Conservation (phyloP, 2,888 invertebrate species). For the Agonum fuliginosum region DNA sequence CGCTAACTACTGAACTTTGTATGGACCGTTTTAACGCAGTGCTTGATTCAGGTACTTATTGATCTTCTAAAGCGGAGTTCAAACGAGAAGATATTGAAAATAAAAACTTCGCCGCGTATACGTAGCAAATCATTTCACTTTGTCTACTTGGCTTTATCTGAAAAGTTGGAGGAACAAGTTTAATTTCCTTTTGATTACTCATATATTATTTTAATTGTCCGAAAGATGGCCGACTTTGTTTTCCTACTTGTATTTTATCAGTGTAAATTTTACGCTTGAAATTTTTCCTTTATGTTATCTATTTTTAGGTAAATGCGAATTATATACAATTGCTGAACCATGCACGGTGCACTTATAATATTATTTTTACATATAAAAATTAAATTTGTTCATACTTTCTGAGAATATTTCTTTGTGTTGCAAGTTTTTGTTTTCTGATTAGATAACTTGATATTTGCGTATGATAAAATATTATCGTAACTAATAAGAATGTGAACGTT, state of each 20-base stretch:
- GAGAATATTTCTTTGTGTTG: conserved; percentile 35
- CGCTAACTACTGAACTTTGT: conserved; percentile 52
- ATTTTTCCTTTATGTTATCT: conserved; percentile 4
- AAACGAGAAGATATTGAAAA: conserved; percentile 58
- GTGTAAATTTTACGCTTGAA: conserved; percentile 1
- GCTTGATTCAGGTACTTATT: conserved; percentile 58
- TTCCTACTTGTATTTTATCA: conserved; percentile 15
- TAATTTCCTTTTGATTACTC: conserved; percentile 13
- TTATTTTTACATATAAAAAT: neutral
- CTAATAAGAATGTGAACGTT: conserved; percentile 33
- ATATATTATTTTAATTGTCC: conserved; percentile 7
- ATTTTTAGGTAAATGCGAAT: conserved; percentile 26
- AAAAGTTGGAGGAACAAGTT: conserved; percentile 18
- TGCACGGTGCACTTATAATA: neutral
- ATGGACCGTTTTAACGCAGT: conserved; percentile 59
- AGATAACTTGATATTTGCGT: conserved; percentile 49
- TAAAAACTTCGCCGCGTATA: conserved; percentile 26
- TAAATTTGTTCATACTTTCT: neutral
- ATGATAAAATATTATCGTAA: conserved; percentile 52
- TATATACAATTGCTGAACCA: neutral
- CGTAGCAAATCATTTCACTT: conserved; percentile 3
- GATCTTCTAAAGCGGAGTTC: conserved; percentile 59
- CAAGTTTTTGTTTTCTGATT: conserved; percentile 36
- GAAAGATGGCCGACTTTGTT: conserved; percentile 31
- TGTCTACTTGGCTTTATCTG: neutral